Percentiles rank a stretch among this genome's conserved stretches.
These are phyloP conservation scores for Phoenicopterus ruber DNA, from an alignment of 2,113 vertebrate genomes.

Conservation along the genomic window DNA sequence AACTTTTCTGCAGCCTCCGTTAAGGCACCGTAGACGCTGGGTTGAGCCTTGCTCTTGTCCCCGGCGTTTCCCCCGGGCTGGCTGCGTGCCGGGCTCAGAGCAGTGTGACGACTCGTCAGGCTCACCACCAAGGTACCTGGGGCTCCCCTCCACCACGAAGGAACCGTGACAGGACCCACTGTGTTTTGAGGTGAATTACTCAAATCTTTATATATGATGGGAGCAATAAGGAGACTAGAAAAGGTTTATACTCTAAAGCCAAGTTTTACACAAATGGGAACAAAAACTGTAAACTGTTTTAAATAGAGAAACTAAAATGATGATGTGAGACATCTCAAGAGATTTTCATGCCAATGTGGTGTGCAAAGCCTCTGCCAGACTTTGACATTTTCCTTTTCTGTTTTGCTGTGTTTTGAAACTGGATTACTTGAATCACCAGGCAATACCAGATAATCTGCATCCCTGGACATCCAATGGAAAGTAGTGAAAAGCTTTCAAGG, in stretches of 20 bases:
- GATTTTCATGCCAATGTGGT: background rate
- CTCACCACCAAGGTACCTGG: background rate
- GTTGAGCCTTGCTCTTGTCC: background rate
- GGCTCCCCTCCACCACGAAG: background rate
- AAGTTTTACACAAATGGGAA: background rate
- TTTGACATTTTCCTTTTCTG: background rate
- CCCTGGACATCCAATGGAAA: background rate
- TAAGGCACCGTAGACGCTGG: background rate
- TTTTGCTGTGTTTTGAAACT: background rate
- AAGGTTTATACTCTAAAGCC: background rate
- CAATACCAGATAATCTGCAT: background rate
- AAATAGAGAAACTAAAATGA: background rate
- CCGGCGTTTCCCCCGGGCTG: accelerated
- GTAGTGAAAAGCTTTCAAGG: background rate
- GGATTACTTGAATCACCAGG: background rate
- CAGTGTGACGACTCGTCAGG: background rate
- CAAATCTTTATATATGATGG: background rate
- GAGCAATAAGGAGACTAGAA: background rate
- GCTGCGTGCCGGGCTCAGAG: background rate
- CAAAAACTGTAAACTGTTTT: background rate
- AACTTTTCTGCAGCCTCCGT: background rate
- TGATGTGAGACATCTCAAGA: background rate
- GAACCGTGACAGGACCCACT: background rate
- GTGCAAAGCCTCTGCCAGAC: background rate
- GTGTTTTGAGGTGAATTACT: background rate